phyloP scores from a whole-genome alignment of 2,113 vertebrate genomes.

The Phocoena sinus region DNA sequence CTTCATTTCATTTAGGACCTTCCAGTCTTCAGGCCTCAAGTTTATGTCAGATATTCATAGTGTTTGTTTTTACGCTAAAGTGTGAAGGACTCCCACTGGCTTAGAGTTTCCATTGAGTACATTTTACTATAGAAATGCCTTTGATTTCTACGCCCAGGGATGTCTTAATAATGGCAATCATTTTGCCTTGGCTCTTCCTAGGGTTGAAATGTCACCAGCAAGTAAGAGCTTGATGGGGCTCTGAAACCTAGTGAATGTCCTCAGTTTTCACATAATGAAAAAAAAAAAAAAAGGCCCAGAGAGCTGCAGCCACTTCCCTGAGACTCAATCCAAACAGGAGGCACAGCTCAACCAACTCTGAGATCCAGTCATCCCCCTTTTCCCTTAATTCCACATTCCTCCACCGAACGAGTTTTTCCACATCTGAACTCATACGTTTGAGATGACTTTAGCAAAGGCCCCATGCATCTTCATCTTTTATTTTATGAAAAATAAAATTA shows the following conservation, averaged over 20 bases:
- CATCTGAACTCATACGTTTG: rapidly evolving
- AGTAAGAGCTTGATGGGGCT: neutral
- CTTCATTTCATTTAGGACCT: too few species aligned
- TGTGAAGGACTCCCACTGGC: neutral
- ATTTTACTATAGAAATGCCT: neutral
- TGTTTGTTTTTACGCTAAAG: neutral
- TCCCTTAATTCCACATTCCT: rapidly evolving
- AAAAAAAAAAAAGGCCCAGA: neutral
- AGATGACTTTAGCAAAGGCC: too few species aligned
- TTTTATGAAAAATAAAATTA: neutral
- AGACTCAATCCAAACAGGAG: neutral
- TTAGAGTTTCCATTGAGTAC: neutral
- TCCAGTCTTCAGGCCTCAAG: neutral
- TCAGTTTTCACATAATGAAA: neutral
- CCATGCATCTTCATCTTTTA: neutral
- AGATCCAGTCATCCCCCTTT: rapidly evolving
- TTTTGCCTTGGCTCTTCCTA: neutral
- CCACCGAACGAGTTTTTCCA: neutral
- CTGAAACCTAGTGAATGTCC: neutral
- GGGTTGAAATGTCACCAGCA: neutral
- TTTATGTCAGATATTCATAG: neutral
- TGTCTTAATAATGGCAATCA: neutral
- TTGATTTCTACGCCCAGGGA: neutral
- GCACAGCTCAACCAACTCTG: neutral
- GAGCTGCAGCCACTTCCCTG: too few species aligned